Percentiles rank a stretch among this genome's conserved stretches.
Conservation (phyloP, 2,797 vertebrate species). For the Austrolebias charrua region DNA sequence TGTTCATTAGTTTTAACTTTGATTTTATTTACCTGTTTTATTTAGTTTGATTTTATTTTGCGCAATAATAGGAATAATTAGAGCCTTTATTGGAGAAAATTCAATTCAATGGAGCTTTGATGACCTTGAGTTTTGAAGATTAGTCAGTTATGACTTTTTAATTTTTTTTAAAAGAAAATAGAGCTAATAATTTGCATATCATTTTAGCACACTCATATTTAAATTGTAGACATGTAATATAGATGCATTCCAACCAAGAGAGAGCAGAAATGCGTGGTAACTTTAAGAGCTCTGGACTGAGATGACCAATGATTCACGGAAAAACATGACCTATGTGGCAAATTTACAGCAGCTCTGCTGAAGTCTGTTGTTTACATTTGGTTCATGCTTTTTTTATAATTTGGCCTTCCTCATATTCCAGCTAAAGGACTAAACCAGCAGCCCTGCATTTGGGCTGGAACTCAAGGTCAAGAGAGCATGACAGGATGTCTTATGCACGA, state of each 20-base stretch:
- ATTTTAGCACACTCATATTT: conserved; percentile 1
- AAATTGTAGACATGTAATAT: conserved; percentile 5
- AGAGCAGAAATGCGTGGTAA: conserved; percentile 10
- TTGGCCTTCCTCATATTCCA: conserved; percentile 18
- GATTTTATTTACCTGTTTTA: conserved; percentile 5
- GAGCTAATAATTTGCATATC: not conserved
- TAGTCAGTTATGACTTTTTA: too few species aligned
- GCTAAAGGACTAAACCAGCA: conserved; percentile 3
- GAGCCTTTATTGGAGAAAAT: conserved; percentile 21
- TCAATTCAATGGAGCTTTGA: not conserved
- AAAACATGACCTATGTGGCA: conserved; percentile 22
- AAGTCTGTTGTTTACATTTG: conserved; percentile 21
- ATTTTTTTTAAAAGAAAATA: too few species aligned
- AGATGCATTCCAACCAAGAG: not conserved
- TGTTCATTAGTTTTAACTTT: not conserved
- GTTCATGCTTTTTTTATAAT: not conserved
- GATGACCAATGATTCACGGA: conserved; percentile 9
- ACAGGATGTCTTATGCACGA: conserved; percentile 49
- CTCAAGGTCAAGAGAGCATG: conserved; percentile 41
- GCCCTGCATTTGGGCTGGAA: conserved; percentile 21
- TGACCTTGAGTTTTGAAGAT: not conserved
- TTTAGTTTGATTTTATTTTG: conserved; percentile 24
- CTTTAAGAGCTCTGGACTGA: not conserved
- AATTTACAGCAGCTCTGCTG: conserved; percentile 17
- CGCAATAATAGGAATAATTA: conserved; percentile 18